Evolutionary conservation across 2,113 vertebrate genomes (phyloP).

Genomic region (Petromus typicus): DNA sequence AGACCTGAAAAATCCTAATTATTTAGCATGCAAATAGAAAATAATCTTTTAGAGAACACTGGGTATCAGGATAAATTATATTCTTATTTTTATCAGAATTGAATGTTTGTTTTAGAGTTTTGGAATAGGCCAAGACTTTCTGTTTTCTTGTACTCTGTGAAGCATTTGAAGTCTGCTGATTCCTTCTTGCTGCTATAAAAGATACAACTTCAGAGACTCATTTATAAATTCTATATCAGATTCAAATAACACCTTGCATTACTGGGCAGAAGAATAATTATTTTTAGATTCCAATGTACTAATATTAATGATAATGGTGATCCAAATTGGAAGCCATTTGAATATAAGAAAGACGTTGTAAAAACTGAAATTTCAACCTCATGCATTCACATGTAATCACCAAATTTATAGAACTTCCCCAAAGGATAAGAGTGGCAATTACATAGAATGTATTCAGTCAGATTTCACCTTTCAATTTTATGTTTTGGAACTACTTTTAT

Average conservation of each 20-base stretch:
- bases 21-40: not conserved
- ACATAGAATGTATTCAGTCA: not conserved
- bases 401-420: slow-evolving; percentile 32
- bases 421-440: slow-evolving; percentile 16
- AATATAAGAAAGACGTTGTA: slow-evolving; percentile 35
- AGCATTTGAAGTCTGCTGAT: not conserved
- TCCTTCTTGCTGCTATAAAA: not conserved
- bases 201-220: not conserved
- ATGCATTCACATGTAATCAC: slow-evolving; percentile 7
- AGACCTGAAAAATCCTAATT: not conserved
- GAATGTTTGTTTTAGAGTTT: not conserved
- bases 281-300: not conserved
- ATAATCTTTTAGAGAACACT: not conserved
- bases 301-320: slow-evolving; percentile 27
- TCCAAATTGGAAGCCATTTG: slow-evolving; percentile 18
- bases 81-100: not conserved
- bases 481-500: slow-evolving; percentile 25
- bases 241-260: not conserved
- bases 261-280: not conserved
- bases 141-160: not conserved
- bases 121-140: not conserved
- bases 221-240: slow-evolving; percentile 28
- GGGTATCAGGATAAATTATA: not conserved
- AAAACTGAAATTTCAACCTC: slow-evolving; percentile 54
- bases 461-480: slow-evolving; percentile 51